Evolutionary conservation across 2,888 invertebrate genomes (phyloP).

Genomic region (Fragum sueziense): DNA sequence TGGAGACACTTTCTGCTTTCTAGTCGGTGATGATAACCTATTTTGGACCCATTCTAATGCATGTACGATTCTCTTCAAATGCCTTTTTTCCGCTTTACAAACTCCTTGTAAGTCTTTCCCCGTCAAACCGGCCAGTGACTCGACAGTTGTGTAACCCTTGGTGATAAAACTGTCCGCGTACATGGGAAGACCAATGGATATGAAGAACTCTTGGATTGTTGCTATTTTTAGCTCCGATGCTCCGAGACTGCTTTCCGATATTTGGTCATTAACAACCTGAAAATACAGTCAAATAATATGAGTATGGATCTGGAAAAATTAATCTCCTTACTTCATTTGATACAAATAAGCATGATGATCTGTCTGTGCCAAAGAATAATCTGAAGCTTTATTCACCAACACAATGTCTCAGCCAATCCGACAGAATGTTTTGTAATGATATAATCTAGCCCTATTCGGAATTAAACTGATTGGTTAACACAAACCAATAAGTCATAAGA

Average conservation of each 20-base stretch:
- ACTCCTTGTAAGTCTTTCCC: slow-evolving; percentile 72
- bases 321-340: not conserved
- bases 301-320: too few relatives aligned
- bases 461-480: too few relatives aligned
- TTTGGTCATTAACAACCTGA: slow-evolving; percentile 79
- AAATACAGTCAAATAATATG: too few relatives aligned
- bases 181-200: slow-evolving; percentile 82
- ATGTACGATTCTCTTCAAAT: slow-evolving; percentile 74
- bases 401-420: too few relatives aligned
- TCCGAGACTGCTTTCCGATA: slow-evolving; percentile 76
- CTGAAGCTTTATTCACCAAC: too few relatives aligned
- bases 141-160: slow-evolving; percentile 68
- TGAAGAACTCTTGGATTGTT: slow-evolving; percentile 76
- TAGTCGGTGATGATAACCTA: slow-evolving; percentile 68
- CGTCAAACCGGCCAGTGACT: slow-evolving; percentile 70
- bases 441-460: too few relatives aligned
- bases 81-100: slow-evolving; percentile 74
- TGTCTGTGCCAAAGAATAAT: too few relatives aligned
- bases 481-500: too few relatives aligned
- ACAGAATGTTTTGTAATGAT: too few relatives aligned
- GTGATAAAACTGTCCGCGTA: slow-evolving; percentile 70
- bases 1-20: slow-evolving; percentile 58
- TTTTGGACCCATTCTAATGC: slow-evolving; percentile 78
- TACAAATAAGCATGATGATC: too few relatives aligned
- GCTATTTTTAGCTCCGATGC: slow-evolving; percentile 80